phyloP scores from a whole-genome alignment of 2,113 vertebrate genomes.

The Nibea albiflora region DNA sequence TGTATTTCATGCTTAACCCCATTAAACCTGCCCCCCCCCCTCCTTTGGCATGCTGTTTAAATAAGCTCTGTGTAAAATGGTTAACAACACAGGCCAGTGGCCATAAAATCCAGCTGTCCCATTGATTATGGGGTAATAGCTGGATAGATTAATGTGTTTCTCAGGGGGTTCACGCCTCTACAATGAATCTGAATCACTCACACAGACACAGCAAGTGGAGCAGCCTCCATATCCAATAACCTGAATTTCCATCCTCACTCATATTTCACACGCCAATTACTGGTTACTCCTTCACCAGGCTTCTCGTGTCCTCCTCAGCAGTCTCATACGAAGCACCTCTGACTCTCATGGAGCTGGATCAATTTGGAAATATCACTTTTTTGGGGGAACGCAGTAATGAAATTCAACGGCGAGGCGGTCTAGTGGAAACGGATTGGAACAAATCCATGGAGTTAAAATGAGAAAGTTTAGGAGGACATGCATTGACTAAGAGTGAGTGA shows the following conservation, averaged over 20 bases:
- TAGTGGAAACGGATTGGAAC: constrained; percentile 10
- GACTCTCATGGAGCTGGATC: neutral
- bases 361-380: constrained; percentile 41
- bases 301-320: constrained; percentile 13
- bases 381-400: constrained; percentile 26
- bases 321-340: constrained; percentile 25
- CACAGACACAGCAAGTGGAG: constrained; percentile 58
- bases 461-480: constrained; percentile 30
- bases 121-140: constrained; percentile 80
- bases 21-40: constrained; percentile 45
- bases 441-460: constrained; percentile 27
- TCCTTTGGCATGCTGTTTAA: constrained; percentile 63
- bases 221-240: constrained; percentile 65
- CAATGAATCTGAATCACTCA: constrained; percentile 73
- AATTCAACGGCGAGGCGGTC: constrained; percentile 29
- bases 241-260: constrained; percentile 61
- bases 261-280: constrained; percentile 71
- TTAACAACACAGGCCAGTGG: constrained; percentile 65
- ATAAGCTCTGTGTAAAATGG: constrained; percentile 74
- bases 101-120: constrained; percentile 70
- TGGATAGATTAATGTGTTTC: constrained; percentile 76
- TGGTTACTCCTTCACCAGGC: constrained; percentile 39
- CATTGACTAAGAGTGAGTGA: neutral
- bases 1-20: constrained; percentile 67
- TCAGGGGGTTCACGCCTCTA: constrained; percentile 65